Evolutionary conservation across 1,140 invertebrate species (phyloP).

Genomic region (Drosophila orena): DNA sequence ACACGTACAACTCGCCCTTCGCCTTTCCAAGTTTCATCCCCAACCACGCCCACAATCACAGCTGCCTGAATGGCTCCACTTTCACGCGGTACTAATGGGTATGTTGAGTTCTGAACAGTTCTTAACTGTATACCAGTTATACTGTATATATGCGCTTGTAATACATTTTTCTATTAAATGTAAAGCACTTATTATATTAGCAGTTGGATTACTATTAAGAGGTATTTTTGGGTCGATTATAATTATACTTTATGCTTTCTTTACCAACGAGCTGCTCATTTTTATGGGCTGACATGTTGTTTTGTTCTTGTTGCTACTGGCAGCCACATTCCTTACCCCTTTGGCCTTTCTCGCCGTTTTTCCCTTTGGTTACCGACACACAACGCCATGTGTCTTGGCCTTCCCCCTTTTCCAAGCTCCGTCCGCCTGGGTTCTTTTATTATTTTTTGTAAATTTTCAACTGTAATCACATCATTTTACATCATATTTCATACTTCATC

Average conservation of each 20-base stretch:
- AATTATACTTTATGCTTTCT: background rate
- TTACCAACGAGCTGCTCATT: conserved; percentile 45
- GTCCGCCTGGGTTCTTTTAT: conserved; percentile 37
- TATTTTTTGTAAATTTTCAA: conserved; percentile 67
- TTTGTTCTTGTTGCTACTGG: conserved; percentile 40
- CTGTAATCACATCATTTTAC: conserved; percentile 82
- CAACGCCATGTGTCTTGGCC: conserved; percentile 49
- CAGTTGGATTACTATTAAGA: too few species aligned
- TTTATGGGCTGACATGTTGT: conserved; percentile 66
- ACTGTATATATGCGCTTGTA: too few species aligned
- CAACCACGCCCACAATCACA: conserved; percentile 23
- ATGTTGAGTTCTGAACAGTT: background rate
- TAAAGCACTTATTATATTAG: too few species aligned
- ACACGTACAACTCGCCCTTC: conserved; percentile 10
- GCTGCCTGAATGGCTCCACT: conserved; percentile 22
- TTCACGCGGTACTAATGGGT: conserved; percentile 1
- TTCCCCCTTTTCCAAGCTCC: background rate
- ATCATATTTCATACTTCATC: conserved; percentile 80
- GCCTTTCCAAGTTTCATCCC: background rate
- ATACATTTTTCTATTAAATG: too few species aligned
- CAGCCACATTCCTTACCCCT: conserved; percentile 28
- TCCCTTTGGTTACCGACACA: conserved; percentile 36
- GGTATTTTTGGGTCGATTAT: background rate
- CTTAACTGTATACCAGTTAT: too few species aligned
- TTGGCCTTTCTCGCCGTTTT: conserved; percentile 34